Percentiles rank a stretch among this genome's conserved stretches.
Evolutionary conservation across 2,888 invertebrate genomes (phyloP).

Genomic region (Callyntrura sp.): DNA sequence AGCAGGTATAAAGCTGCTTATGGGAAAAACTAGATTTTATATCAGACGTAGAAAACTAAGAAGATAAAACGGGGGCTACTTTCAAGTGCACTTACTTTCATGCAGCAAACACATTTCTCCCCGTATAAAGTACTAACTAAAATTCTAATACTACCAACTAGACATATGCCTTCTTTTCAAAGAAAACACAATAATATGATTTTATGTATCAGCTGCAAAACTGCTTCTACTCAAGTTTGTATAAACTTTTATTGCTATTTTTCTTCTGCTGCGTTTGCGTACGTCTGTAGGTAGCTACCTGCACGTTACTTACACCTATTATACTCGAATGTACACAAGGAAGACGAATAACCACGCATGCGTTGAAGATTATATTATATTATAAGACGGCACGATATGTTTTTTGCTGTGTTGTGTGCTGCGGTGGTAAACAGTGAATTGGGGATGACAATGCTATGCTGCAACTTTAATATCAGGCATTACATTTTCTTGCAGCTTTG

Average conservation of each 20-base stretch:
- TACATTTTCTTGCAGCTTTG: conserved; percentile 29
- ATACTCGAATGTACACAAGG: not conserved
- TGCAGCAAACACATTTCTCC: not conserved
- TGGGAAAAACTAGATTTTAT: conserved; percentile 72
- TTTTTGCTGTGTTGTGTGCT: not conserved
- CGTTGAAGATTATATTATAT: not conserved
- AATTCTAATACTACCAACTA: not conserved
- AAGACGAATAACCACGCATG: not conserved
- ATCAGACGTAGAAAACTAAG: not conserved
- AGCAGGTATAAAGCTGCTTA: conserved; percentile 28
- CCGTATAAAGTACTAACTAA: not conserved
- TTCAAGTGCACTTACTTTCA: conserved; percentile 40
- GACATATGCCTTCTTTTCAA: not conserved
- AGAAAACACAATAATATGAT: not conserved
- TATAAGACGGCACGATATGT: not conserved
- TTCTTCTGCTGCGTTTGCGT: conserved; percentile 5
- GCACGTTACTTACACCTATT: not conserved
- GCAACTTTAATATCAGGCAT: conserved; percentile 15
- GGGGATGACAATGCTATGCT: not conserved
- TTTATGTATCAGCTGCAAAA: not conserved
- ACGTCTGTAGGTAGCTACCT: not conserved
- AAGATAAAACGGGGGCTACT: conserved; percentile 51
- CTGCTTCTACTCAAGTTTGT: not conserved
- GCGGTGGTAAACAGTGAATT: not conserved
- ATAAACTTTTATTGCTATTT: conserved; percentile 6